Evolutionary conservation across 2,888 invertebrate genomes (phyloP).

Genomic region (Pachydiplax longipennis): DNA sequence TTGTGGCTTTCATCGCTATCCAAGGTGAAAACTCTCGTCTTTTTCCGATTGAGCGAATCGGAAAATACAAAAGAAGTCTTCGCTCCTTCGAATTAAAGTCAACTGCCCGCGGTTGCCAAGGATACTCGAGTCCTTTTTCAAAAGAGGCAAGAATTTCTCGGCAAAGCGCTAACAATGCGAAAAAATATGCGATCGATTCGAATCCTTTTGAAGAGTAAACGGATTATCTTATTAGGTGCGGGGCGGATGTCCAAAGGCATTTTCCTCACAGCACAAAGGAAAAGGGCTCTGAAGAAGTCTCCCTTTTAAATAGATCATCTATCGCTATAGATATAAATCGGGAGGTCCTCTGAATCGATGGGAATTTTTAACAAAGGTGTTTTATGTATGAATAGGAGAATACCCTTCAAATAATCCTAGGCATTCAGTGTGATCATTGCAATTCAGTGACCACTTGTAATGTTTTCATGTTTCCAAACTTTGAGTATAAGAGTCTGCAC

Average conservation of each 20-base stretch:
- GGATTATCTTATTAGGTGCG: conserved; percentile 16
- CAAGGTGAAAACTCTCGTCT: neutral
- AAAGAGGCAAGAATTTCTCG: neutral
- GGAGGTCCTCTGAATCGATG: neutral
- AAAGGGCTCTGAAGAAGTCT: neutral
- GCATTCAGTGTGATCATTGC: too few species aligned
- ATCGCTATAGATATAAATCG: too few species aligned
- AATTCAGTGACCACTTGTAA: too few species aligned
- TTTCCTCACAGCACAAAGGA: neutral
- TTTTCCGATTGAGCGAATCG: neutral
- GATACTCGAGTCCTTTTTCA: neutral
- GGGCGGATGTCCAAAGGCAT: neutral
- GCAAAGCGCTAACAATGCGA: neutral
- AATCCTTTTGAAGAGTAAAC: conserved; percentile 30
- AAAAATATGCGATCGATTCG: conserved; percentile 7
- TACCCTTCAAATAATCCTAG: too few species aligned
- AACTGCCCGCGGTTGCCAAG: neutral
- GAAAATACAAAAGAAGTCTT: neutral
- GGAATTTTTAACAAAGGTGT: neutral
- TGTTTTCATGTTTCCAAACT: too few species aligned
- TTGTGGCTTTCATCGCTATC: neutral
- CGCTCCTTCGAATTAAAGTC: neutral
- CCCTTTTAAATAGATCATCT: neutral
- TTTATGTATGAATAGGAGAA: neutral
- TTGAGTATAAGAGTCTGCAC: too few species aligned